Evolutionary conservation across 2,888 invertebrate species (phyloP), one percentile per base, ranked within the genome.

Genomic region (Urechis unicinctus): DNA sequence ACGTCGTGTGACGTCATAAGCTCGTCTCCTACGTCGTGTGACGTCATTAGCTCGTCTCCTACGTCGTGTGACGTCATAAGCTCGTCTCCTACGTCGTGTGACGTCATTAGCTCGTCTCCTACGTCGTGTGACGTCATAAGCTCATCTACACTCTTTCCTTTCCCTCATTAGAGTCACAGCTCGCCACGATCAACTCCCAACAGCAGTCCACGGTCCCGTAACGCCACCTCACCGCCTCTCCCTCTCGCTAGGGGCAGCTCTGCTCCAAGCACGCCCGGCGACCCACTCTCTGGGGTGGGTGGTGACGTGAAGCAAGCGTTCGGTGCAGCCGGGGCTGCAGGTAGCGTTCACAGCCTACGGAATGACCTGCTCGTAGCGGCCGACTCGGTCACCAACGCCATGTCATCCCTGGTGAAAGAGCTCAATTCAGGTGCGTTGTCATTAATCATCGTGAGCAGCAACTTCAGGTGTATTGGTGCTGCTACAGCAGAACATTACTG

Each of bases 381-480:
- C 46, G 96, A 96, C 80, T 94, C 92, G 29, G 95, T 97, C 66
- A 95, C 96, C 60, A 91, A 91, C 80, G 96, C 96, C 60, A 96
- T 97, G 94, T 93, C 94, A 36, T 91, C 92, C 28, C 85, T 97
- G 67, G 96, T 97, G 67, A 85, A 91, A 78, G 96, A 97, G 82
- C 85, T 96, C 53, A 94, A 95, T 80, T 89, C 91, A 82, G 71
- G 70, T 69, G 30, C 30, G 61, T 50, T 36, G 36, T 13, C 5
- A 17, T 21, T 21, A 45, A 9, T 53, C 0, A n/a, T n/a, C n/a
- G n/a, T n/a, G n/a, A n/a, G n/a, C n/a, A n/a, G n/a, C 6, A 9
- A 28, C 6, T 28, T 48, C 29, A 25, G 47, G 22, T 24, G 17
- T n/a, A 47, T 5, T n/a, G 22, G 25, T 22, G 5, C 26, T 47